Percentiles rank a stretch among this genome's conserved stretches.
Evolutionary conservation across 2,888 invertebrate species (phyloP).

Genomic region (Hypolimnas misippus): DNA sequence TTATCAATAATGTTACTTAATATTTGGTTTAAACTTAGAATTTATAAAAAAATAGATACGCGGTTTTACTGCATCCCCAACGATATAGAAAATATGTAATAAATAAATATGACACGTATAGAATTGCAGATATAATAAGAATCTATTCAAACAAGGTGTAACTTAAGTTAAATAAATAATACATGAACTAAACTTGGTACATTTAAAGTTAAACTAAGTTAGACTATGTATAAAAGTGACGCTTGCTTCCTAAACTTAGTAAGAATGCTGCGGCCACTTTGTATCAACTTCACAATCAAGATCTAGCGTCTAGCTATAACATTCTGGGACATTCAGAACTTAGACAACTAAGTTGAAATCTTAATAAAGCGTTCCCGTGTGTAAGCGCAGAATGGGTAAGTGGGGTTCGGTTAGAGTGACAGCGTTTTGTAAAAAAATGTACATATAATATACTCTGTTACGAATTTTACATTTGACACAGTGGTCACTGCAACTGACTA

Average conservation of each 20-base stretch:
- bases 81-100: too few species aligned
- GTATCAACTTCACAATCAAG: conserved; percentile 21
- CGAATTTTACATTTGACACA: too few species aligned
- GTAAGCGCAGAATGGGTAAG: conserved; percentile 22
- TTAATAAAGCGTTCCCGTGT: conserved; percentile 40
- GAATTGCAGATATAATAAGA: too few species aligned
- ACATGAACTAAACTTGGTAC: not conserved
- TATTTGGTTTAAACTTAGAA: too few species aligned
- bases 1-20: too few species aligned
- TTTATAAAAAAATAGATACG: too few species aligned
- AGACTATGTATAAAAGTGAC: not conserved
- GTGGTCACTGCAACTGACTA: too few species aligned
- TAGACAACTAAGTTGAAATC: conserved; percentile 37
- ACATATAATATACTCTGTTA: too few species aligned
- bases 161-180: not conserved
- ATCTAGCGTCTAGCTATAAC: conserved; percentile 21
- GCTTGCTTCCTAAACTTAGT: conserved; percentile 1
- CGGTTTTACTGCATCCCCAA: too few species aligned
- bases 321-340: conserved; percentile 35
- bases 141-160: too few species aligned
- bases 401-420: not conserved
- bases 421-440: not conserved
- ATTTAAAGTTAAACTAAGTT: too few species aligned
- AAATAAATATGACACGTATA: too few species aligned
- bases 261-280: conserved; percentile 17